phyloP scores from a whole-genome alignment of 2,113 vertebrate species.

The Apodemus sylvaticus region DNA sequence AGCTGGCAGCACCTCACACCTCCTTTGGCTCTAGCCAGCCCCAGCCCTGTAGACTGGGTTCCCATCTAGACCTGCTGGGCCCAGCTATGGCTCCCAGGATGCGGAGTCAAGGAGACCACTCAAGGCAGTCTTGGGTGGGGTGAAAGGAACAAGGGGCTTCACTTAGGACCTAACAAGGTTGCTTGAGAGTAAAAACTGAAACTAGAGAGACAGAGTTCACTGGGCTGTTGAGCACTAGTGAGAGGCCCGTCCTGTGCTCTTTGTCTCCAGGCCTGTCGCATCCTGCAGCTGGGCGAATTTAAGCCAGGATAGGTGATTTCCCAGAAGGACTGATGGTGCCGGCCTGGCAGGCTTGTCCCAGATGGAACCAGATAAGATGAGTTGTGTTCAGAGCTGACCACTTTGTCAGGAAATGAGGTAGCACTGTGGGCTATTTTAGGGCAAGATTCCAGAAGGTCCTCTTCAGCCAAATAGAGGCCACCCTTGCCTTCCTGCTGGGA shows the following conservation, averaged over 20 bases:
- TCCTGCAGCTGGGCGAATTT: slow-evolving; percentile 77
- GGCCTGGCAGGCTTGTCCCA: slow-evolving; percentile 75
- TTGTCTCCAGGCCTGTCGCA: slow-evolving; percentile 75
- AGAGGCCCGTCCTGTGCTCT: slow-evolving; percentile 10
- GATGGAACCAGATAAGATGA: slow-evolving; percentile 82
- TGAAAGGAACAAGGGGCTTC: not conserved
- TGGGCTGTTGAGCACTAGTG: accelerated
- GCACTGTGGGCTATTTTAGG: slow-evolving; percentile 72
- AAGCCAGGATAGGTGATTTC: slow-evolving; percentile 83
- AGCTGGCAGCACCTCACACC: not conserved
- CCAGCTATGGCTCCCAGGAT: accelerated
- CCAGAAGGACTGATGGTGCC: slow-evolving; percentile 79
- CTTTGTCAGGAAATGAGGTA: slow-evolving; percentile 77
- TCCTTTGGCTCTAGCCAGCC: no score
- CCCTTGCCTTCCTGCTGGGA: not conserved
- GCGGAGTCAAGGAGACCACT: not conserved
- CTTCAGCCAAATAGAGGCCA: not conserved
- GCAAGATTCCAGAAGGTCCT: slow-evolving; percentile 70
- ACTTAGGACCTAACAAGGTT: not conserved
- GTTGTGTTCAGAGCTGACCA: slow-evolving; percentile 68
- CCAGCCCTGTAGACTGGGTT: not conserved
- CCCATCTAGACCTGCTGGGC: not conserved
- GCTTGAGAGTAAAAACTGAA: not conserved
- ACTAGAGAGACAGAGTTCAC: not conserved
- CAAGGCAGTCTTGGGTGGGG: accelerated